Conservation (phyloP, 1,140 invertebrate species). For the Wasmannia auropunctata region DNA sequence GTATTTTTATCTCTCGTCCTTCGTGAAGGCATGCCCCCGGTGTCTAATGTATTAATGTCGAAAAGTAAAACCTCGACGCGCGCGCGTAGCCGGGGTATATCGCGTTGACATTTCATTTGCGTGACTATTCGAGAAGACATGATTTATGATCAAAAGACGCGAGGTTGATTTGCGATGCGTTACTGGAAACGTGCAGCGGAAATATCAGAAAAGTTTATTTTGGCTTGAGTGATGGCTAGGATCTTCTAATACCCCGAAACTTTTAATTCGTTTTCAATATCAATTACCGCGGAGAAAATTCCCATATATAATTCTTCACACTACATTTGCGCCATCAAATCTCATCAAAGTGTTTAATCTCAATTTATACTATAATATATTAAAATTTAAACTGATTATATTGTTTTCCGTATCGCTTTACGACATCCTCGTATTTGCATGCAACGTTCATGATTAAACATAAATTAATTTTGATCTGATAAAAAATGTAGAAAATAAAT, state of each 20-base stretch:
- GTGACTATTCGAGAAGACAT: constrained; percentile 35
- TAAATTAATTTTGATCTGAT: not conserved
- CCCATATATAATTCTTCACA: not conserved
- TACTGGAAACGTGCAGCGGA: not conserved
- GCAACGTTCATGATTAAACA: not conserved
- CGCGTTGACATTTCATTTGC: constrained; percentile 50
- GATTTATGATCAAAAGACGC: constrained; percentile 13
- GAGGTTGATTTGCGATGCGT: constrained; percentile 10
- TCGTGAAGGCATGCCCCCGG: constrained; percentile 26
- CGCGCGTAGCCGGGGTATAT: not conserved
- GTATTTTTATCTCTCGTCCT: constrained; percentile 49
- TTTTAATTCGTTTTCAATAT: not conserved
- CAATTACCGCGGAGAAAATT: not conserved
- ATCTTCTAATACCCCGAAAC: not conserved
- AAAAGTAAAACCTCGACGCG: constrained; percentile 7
- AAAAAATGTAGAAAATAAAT: not conserved
- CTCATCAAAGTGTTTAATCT: not conserved
- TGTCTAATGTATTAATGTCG: constrained; percentile 45
- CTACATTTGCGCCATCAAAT: not conserved
- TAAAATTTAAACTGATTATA: not conserved
- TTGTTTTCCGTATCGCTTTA: not conserved
- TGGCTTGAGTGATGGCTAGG: too few relatives aligned
- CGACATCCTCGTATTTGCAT: not conserved
- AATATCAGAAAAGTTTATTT: not conserved
- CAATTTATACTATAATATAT: not conserved